Conservation (phyloP, 2,888 invertebrate species). For the Cyrtodaria siliqua region DNA sequence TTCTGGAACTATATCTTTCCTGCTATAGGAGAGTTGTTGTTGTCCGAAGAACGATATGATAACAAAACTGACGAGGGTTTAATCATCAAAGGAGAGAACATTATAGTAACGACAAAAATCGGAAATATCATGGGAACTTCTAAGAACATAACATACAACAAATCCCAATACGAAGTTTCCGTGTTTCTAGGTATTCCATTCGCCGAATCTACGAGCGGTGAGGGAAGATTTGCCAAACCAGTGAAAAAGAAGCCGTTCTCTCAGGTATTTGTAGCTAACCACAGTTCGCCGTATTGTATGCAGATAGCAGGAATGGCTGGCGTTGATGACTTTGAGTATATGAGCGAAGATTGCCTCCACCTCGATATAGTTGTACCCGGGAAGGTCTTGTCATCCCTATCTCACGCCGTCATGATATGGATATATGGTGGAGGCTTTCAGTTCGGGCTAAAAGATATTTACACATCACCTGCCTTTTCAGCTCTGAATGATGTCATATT, state of each 20-base stretch:
- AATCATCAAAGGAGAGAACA: neutral
- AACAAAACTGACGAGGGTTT: too few species aligned
- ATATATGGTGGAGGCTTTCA: constrained; percentile 43
- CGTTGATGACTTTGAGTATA: too few species aligned
- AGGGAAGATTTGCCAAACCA: constrained; percentile 29
- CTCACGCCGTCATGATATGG: constrained; percentile 38
- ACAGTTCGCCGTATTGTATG: too few species aligned
- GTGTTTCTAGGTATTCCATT: constrained; percentile 34
- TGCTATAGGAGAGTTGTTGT: too few species aligned
- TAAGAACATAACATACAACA: neutral
- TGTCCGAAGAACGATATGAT: too few species aligned
- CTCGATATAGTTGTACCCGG: constrained; percentile 23
- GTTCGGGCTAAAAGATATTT: constrained; percentile 16
- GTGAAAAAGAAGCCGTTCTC: constrained; percentile 18
- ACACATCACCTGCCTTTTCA: constrained; percentile 12
- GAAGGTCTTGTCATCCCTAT: neutral
- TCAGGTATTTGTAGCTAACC: too few species aligned
- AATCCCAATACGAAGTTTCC: neutral
- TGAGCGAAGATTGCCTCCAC: constrained; percentile 1
- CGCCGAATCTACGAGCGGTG: constrained; percentile 25
- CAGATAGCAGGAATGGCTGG: too few species aligned
- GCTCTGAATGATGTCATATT: constrained; percentile 27
- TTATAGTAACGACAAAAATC: constrained; percentile 12
- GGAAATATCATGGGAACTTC: constrained; percentile 21
- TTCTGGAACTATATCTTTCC: constrained; percentile 15